Percentiles rank a stretch among this genome's conserved stretches.
These are phyloP conservation scores for Lycia hirtaria DNA, from an alignment of 2,888 invertebrate genomes.

Conservation along the genomic window DNA sequence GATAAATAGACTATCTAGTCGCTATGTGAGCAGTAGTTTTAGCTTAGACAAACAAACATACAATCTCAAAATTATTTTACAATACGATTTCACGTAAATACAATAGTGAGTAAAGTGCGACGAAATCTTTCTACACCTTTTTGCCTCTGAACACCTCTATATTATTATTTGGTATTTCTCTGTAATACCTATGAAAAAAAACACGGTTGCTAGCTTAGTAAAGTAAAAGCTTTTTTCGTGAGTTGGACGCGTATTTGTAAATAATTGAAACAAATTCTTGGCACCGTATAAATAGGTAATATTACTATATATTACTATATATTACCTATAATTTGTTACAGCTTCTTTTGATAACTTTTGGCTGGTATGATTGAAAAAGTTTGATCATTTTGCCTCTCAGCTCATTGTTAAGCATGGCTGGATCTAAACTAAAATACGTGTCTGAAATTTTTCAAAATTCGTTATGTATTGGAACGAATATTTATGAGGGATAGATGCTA, in stretches of 20 bases:
- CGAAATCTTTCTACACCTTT: too few species aligned
- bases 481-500: too few species aligned
- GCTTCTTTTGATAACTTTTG: slow-evolving; percentile 43
- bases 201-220: too few species aligned
- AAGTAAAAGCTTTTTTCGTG: not conserved
- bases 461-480: not conserved
- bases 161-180: too few species aligned
- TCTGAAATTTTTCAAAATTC: slow-evolving; percentile 6
- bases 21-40: too few species aligned
- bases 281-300: not conserved
- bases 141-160: too few species aligned
- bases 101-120: too few species aligned
- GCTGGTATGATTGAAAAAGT: slow-evolving; percentile 66
- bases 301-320: not conserved
- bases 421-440: slow-evolving; percentile 10
- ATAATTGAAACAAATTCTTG: not conserved
- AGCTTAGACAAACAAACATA: too few species aligned
- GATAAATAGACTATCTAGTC: too few species aligned
- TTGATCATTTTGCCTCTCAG: slow-evolving; percentile 50
- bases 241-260: not conserved
- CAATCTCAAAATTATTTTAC: too few species aligned
- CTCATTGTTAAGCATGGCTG: slow-evolving; percentile 29
- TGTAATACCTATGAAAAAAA: too few species aligned
- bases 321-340: not conserved
- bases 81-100: too few species aligned